These are phyloP conservation scores for Kryptolebias marmoratus DNA, from an alignment of 2,113 vertebrate species.

Conservation along the genomic window DNA sequence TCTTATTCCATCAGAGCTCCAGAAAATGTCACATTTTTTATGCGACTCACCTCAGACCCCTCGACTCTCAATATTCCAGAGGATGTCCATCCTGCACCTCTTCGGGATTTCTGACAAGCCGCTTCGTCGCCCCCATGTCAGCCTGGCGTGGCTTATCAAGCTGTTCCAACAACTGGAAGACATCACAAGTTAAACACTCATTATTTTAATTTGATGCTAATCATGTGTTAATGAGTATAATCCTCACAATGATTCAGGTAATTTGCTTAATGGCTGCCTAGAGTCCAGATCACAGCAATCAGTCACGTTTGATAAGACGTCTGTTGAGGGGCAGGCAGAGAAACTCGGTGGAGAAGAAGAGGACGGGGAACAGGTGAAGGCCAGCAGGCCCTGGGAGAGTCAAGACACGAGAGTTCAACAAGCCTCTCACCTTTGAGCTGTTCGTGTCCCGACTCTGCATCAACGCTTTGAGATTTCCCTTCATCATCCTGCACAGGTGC, in stretches of 20 bases:
- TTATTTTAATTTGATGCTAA: slow-evolving; percentile 99
- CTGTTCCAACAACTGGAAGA: slow-evolving; percentile 99
- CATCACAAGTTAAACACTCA: slow-evolving; percentile 99
- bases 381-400: slow-evolving; percentile 37
- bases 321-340: slow-evolving; percentile 84
- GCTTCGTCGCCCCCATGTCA: slow-evolving; percentile 65
- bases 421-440: slow-evolving; percentile 46
- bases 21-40: background rate
- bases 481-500: no score
- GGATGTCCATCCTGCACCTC: slow-evolving; percentile 1
- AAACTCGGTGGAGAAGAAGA: slow-evolving; percentile 38
- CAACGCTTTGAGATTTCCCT: background rate
- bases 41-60: slow-evolving; percentile 30
- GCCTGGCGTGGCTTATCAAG: slow-evolving; percentile 95
- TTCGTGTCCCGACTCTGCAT: background rate
- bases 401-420: slow-evolving; percentile 31
- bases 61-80: background rate
- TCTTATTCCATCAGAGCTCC: background rate
- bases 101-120: slow-evolving; percentile 11
- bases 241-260: slow-evolving; percentile 99
- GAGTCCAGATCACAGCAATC: slow-evolving; percentile 99
- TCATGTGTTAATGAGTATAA: slow-evolving; percentile 99
- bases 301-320: slow-evolving; percentile 99
- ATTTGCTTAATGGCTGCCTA: slow-evolving; percentile 99
- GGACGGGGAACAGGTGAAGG: slow-evolving; percentile 78